Conservation (phyloP, 2,888 invertebrate species). For the Hemicrepidius hirtus region DNA sequence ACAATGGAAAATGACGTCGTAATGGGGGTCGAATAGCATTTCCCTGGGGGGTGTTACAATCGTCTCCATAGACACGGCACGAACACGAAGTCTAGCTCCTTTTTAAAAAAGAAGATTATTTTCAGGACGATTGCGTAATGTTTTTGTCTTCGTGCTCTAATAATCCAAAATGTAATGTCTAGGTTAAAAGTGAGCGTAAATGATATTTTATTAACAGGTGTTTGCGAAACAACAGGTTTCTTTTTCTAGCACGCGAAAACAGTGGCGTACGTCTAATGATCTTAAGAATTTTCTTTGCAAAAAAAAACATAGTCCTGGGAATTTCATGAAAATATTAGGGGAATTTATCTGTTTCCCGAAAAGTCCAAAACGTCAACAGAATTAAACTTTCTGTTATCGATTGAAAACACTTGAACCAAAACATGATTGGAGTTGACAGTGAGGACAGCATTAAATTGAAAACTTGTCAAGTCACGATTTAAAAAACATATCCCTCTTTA, state of each 20-base stretch:
- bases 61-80: slow-evolving; percentile 49
- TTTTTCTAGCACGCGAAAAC: slow-evolving; percentile 21
- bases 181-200: slow-evolving; percentile 36
- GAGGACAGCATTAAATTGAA: slow-evolving; percentile 12
- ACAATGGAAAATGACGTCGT: slow-evolving; percentile 23
- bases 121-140: background rate
- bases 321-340: background rate
- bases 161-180: background rate
- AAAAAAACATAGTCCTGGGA: too few relatives aligned
- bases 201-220: slow-evolving; percentile 18
- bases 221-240: slow-evolving; percentile 42
- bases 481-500: too few relatives aligned
- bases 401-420: slow-evolving; percentile 16
- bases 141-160: slow-evolving; percentile 22
- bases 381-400: slow-evolving; percentile 22
- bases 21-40: slow-evolving; percentile 29
- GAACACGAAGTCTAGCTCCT: slow-evolving; percentile 15
- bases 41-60: slow-evolving; percentile 35
- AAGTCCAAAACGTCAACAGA: background rate
- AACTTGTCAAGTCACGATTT: slow-evolving; percentile 10
- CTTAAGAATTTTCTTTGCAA: too few relatives aligned
- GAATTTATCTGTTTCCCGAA: background rate
- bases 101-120: background rate
- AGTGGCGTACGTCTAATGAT: background rate
- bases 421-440: slow-evolving; percentile 27